These are phyloP conservation scores for Myotis daubentonii DNA, from an alignment of 2,797 vertebrate species.

Conservation along the genomic window DNA sequence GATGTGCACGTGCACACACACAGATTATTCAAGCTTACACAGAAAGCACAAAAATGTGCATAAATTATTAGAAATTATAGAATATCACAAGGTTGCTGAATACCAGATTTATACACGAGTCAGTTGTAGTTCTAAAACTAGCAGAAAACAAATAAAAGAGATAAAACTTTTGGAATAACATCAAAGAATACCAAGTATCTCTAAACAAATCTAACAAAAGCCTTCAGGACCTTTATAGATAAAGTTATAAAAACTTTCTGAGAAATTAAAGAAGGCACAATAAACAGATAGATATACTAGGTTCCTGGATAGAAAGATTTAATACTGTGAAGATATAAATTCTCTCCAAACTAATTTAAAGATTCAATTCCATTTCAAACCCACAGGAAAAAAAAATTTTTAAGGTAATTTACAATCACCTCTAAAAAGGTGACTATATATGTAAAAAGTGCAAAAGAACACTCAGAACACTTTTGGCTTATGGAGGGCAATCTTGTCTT, in stretches of 20 bases:
- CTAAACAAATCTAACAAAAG: slow-evolving; percentile 5
- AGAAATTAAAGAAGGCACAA: not conserved
- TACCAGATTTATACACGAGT: not conserved
- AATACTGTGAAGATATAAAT: not conserved
- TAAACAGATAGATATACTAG: not conserved
- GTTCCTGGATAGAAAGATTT: not conserved
- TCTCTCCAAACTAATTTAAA: not conserved
- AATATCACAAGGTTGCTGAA: not conserved
- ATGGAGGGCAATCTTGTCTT: not conserved
- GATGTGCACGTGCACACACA: too few species aligned
- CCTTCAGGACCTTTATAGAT: not conserved
- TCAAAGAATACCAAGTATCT: not conserved
- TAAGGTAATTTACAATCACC: not conserved
- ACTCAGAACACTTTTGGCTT: not conserved
- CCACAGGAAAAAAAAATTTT: not conserved
- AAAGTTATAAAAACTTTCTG: not conserved
- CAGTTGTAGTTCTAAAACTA: not conserved
- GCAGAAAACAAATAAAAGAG: not conserved
- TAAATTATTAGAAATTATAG: not conserved
- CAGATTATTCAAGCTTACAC: not conserved
- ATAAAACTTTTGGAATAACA: not conserved
- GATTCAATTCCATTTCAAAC: not conserved
- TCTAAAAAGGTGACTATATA: not conserved
- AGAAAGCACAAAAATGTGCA: not conserved
- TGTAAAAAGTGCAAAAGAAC: not conserved